Evolutionary conservation across 2,888 invertebrate species (phyloP).

Genomic region (Petrolisthes cinctipes): DNA sequence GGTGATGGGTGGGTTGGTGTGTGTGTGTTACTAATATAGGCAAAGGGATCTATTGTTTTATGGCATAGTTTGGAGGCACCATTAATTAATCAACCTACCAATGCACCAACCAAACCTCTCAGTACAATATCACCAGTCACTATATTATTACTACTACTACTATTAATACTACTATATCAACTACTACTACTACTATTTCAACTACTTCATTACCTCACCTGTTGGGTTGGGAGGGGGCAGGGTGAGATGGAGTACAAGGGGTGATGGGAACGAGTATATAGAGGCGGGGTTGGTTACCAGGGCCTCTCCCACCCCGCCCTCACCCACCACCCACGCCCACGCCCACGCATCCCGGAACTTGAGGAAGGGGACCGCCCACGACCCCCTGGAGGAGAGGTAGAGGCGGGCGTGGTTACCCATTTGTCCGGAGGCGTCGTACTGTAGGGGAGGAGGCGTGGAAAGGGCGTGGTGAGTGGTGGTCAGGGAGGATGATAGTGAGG

Average conservation of each 20-base stretch:
- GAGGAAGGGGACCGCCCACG: slow-evolving; percentile 40
- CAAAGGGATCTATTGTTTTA: no score
- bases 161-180: no score
- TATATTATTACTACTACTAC: no score
- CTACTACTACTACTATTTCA: no score
- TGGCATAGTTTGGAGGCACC: no score
- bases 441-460: slow-evolving; percentile 13
- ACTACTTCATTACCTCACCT: no score
- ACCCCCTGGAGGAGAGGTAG: slow-evolving; percentile 23
- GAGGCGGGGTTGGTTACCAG: slow-evolving; percentile 19
- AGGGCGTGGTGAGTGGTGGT: not conserved
- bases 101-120: no score
- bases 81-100: no score
- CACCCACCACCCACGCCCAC: slow-evolving; percentile 46
- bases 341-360: slow-evolving; percentile 42
- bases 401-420: not conserved
- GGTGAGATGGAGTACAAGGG: slow-evolving; percentile 7
- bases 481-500: slow-evolving; percentile 5
- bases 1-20: no score
- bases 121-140: no score
- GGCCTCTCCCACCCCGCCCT: slow-evolving; percentile 26
- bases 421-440: slow-evolving; percentile 37
- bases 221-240: not conserved
- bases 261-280: not conserved
- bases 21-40: no score